Conservation (phyloP, 2,888 invertebrate genomes). For the Eupithecia inturbata region DNA sequence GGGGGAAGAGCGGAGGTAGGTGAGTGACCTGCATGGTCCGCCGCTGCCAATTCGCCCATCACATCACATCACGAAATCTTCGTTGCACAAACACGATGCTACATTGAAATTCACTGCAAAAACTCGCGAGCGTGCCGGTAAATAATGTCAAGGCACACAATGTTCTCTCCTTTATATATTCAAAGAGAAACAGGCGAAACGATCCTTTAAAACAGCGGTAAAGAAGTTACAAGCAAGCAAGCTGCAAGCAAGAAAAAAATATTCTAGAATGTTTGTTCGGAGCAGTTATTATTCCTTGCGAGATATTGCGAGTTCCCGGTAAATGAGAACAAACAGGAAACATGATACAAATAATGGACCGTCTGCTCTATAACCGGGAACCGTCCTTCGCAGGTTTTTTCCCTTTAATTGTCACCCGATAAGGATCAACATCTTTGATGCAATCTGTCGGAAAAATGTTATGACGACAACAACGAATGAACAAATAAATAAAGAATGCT, state of each 20-base stretch:
- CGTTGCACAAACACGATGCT: slow-evolving; percentile 71
- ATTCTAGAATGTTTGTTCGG: slow-evolving; percentile 4
- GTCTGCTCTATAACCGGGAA: slow-evolving; percentile 58
- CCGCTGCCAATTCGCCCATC: slow-evolving; percentile 81
- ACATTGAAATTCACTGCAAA: slow-evolving; percentile 54
- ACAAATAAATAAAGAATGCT: background rate
- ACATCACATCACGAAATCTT: slow-evolving; percentile 77
- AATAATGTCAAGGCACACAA: slow-evolving; percentile 60
- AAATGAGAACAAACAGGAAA: slow-evolving; percentile 60
- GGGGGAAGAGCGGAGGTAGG: slow-evolving; percentile 61
- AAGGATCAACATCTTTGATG: slow-evolving; percentile 56
- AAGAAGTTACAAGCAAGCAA: background rate
- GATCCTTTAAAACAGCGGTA: slow-evolving; percentile 9
- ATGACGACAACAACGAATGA: slow-evolving; percentile 18
- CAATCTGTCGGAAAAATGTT: slow-evolving; percentile 57
- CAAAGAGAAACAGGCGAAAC: slow-evolving; percentile 21
- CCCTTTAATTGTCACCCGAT: slow-evolving; percentile 51
- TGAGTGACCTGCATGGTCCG: slow-evolving; percentile 78
- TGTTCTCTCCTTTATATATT: slow-evolving; percentile 19
- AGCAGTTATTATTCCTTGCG: slow-evolving; percentile 16
- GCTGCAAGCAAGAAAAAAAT: background rate
- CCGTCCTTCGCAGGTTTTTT: slow-evolving; percentile 55
- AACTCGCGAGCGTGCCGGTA: slow-evolving; percentile 53
- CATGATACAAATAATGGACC: slow-evolving; percentile 47
- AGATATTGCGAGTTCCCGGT: slow-evolving; percentile 43